Conservation (phyloP, 92 coral and sea anemone genomes). For the Porites cylindrica region DNA sequence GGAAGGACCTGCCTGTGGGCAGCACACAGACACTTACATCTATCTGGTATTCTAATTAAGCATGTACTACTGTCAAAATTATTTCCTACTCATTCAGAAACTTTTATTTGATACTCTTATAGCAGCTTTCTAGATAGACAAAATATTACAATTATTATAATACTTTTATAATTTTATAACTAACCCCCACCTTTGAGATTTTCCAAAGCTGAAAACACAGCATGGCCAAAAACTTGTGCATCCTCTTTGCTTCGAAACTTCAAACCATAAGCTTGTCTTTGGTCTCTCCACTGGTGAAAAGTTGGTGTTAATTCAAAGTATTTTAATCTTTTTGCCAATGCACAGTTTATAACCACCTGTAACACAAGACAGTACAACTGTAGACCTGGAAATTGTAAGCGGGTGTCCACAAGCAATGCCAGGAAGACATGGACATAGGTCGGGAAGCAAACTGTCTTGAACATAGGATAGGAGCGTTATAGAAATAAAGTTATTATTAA, state of each 20-base stretch:
- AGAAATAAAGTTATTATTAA: no score
- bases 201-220: conserved; percentile 84
- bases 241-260: conserved; percentile 93
- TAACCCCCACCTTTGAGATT: conserved; percentile 58
- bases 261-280: conserved; percentile 96
- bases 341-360: conserved; percentile 98
- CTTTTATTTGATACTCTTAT: neutral
- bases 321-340: conserved; percentile 88
- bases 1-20: no score
- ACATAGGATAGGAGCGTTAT: no score
- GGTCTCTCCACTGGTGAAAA: conserved; percentile 99
- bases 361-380: neutral
- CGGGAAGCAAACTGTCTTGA: no score
- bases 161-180: neutral
- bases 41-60: no score
- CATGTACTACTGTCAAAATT: no score
- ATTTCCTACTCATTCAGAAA: no score
- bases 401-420: no score
- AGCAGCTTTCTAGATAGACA: neutral
- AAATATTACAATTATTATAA: no score
- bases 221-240: conserved; percentile 87
- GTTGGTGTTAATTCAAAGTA: conserved; percentile 98
- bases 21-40: no score
- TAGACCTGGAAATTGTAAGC: neutral
- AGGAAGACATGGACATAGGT: no score